Percentiles rank a stretch among this genome's conserved stretches.
Evolutionary conservation across 2,113 vertebrate species (phyloP).

Genomic region (Laterallus jamaicensis): DNA sequence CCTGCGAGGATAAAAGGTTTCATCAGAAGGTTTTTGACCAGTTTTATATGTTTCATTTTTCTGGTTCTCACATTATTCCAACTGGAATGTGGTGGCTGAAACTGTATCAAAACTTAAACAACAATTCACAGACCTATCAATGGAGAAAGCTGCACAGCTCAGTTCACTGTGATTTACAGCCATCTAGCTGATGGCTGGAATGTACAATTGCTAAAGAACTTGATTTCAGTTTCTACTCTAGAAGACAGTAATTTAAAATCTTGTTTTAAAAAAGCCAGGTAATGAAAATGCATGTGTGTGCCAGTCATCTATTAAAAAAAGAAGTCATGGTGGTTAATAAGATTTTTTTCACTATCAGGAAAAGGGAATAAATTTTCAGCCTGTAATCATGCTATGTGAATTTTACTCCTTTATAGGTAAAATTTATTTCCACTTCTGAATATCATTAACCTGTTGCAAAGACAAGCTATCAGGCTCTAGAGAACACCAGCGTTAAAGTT

Average conservation of each 20-base stretch:
- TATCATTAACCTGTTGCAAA: slow-evolving; percentile 28
- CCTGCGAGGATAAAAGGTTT: neutral
- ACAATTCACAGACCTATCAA: neutral
- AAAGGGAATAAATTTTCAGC: neutral
- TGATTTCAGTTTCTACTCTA: neutral
- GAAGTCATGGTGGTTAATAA: neutral
- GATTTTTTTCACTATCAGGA: neutral
- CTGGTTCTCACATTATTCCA: neutral
- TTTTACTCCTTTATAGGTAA: neutral
- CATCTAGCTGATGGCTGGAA: neutral
- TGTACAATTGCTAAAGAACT: neutral
- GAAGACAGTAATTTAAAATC: neutral
- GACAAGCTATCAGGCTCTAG: neutral
- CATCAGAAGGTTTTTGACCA: neutral
- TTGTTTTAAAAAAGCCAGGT: neutral
- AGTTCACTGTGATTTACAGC: neutral
- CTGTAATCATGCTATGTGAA: neutral
- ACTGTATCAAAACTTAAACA: neutral
- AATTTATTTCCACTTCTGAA: slow-evolving; percentile 26
- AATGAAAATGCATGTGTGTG: neutral
- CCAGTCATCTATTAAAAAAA: neutral
- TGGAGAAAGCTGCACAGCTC: neutral
- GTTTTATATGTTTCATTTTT: neutral
- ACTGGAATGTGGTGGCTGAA: neutral
- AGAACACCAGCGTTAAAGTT: neutral